Percentiles rank a stretch among this genome's conserved stretches.
phyloP scores from a whole-genome alignment of 35 echinoderm and acorn worm genomes.

The Stichopus chloronotus region DNA sequence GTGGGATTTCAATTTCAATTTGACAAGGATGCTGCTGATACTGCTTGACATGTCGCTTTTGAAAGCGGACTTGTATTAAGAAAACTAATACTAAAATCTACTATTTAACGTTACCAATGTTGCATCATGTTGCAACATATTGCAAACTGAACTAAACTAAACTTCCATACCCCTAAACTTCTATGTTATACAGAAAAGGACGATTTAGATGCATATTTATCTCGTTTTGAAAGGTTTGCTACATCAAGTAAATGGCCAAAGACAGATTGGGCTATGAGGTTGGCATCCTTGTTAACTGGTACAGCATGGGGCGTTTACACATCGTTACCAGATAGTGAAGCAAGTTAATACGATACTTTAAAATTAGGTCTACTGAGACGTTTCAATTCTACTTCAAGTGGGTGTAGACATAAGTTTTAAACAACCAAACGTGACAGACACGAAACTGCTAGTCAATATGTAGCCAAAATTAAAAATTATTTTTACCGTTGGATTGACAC shows the following conservation, averaged over 20 bases:
- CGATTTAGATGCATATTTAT: constrained; percentile 53
- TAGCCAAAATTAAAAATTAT: constrained; percentile 12
- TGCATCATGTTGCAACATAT: too few species aligned
- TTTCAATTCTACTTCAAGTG: neutral
- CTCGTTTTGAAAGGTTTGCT: constrained; percentile 53
- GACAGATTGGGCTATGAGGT: constrained; percentile 25
- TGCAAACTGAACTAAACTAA: too few species aligned
- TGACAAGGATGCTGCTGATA: too few species aligned
- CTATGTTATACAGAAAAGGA: constrained; percentile 52
- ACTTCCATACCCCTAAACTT: constrained; percentile 56
- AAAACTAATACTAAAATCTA: too few species aligned
- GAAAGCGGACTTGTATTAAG: too few species aligned
- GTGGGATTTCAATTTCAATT: too few species aligned
- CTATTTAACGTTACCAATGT: too few species aligned
- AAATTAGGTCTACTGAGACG: constrained; percentile 45
- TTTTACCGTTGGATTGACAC: constrained; percentile 31
- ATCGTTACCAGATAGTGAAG: neutral
- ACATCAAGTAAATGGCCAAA: neutral
- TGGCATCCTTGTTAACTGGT: constrained; percentile 28
- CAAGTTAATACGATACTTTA: constrained; percentile 14
- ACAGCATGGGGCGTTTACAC: constrained; percentile 21
- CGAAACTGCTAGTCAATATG: constrained; percentile 24
- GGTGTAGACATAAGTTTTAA: constrained; percentile 21
- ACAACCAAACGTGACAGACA: neutral
- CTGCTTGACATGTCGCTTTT: too few species aligned